phyloP scores from a whole-genome alignment of 2,888 invertebrate species.

The Allacma fusca region DNA sequence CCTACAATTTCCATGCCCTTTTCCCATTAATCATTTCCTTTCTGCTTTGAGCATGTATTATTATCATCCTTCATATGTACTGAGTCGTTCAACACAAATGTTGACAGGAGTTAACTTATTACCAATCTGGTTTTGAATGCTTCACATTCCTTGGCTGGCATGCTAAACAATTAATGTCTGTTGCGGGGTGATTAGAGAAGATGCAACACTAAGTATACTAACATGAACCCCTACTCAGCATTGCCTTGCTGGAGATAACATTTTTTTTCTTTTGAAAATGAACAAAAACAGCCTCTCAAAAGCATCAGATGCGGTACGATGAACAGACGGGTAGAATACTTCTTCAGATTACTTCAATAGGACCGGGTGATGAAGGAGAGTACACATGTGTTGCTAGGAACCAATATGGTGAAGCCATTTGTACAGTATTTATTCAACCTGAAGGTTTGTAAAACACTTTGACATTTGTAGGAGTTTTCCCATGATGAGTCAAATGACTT shows the following conservation, averaged over 20 bases:
- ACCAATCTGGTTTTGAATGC: background rate
- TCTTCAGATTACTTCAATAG: constrained; percentile 90
- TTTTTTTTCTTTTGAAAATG: too few species aligned
- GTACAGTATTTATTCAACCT: constrained; percentile 92
- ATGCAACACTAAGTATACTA: background rate
- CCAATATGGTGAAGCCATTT: constrained; percentile 95
- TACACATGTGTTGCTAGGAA: constrained; percentile 95
- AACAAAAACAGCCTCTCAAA: constrained; percentile 72
- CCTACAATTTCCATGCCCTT: constrained; percentile 16
- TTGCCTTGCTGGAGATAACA: background rate
- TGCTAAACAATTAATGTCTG: background rate
- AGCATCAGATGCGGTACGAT: constrained; percentile 90
- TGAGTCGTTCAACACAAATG: constrained; percentile 2
- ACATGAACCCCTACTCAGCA: background rate
- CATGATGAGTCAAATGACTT: too few species aligned
- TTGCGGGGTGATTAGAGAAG: background rate
- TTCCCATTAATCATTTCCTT: constrained; percentile 18
- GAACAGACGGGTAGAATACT: constrained; percentile 89
- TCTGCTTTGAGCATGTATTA: background rate
- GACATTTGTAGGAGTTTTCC: too few species aligned
- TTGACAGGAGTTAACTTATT: constrained; percentile 5
- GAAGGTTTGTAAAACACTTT: constrained; percentile 66
- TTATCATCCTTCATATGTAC: too few species aligned
- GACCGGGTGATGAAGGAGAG: constrained; percentile 95
- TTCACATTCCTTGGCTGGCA: background rate